Percentiles rank a stretch among this genome's conserved stretches.
Conservation (phyloP, 1,140 invertebrate species). For the Teleopsis dalmanni region DNA sequence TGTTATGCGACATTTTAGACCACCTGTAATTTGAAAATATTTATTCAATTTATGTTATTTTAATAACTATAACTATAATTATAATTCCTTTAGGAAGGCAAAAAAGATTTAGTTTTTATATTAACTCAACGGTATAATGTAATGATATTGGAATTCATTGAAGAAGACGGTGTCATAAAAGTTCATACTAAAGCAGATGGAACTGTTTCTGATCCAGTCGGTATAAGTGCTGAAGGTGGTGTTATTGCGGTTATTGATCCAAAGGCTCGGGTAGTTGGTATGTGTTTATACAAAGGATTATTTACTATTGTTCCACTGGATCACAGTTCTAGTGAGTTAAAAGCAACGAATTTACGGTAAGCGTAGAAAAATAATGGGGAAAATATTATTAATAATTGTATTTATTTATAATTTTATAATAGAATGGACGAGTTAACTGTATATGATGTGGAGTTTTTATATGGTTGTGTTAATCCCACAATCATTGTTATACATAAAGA, state of each 20-base stretch:
- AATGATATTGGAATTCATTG: constrained; percentile 90
- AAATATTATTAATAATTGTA: background rate
- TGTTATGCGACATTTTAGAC: constrained; percentile 89
- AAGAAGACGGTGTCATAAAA: constrained; percentile 71
- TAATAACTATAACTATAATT: background rate
- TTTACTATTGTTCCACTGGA: constrained; percentile 95
- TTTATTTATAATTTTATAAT: constrained; percentile 11
- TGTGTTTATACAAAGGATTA: constrained; percentile 92
- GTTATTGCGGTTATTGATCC: constrained; percentile 95
- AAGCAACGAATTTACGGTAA: constrained; percentile 86
- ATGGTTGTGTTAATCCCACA: constrained; percentile 89
- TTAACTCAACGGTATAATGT: constrained; percentile 91
- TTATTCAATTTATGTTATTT: background rate
- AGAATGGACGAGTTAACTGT: constrained; percentile 93
- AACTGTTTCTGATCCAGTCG: constrained; percentile 86
- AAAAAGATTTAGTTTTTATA: constrained; percentile 91
- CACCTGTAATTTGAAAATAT: constrained; percentile 62
- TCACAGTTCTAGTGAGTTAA: constrained; percentile 86
- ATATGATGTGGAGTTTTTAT: constrained; percentile 91
- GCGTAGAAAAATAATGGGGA: background rate
- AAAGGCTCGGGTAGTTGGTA: constrained; percentile 85
- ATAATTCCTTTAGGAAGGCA: constrained; percentile 64
- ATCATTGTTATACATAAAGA: constrained; percentile 96
- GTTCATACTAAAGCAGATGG: constrained; percentile 95
- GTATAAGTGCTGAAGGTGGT: constrained; percentile 86